Conservation (phyloP, 2,113 vertebrate species). For the Taxidea taxus region DNA sequence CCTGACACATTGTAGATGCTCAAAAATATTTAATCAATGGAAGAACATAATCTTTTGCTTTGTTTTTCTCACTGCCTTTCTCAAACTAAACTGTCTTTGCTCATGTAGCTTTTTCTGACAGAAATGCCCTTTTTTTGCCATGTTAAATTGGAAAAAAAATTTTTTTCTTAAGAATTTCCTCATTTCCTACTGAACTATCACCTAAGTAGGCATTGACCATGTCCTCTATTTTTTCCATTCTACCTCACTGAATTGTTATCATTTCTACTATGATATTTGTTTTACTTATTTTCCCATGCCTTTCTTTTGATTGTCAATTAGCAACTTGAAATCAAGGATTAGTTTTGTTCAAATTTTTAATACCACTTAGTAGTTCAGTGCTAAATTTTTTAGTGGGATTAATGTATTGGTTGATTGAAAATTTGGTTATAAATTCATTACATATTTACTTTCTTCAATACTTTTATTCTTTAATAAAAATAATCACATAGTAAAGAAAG, state of each 20-base stretch:
- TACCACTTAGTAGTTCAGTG: background rate
- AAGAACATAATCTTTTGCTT: background rate
- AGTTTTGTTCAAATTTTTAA: background rate
- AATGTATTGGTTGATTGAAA: background rate
- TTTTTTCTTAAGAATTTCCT: background rate
- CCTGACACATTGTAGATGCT: background rate
- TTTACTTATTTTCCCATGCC: background rate
- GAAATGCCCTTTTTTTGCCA: background rate
- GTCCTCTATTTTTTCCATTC: background rate
- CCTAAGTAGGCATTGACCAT: background rate
- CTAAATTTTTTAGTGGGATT: background rate
- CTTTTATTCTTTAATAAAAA: background rate
- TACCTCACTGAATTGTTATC: background rate
- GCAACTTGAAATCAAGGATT: background rate
- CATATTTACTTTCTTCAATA: background rate
- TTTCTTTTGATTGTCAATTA: background rate
- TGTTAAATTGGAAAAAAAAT: background rate
- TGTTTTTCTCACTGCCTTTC: background rate
- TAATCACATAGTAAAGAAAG: background rate
- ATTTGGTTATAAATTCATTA: background rate
- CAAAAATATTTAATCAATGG: background rate
- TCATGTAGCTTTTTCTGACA: background rate
- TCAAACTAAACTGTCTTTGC: background rate
- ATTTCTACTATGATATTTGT: background rate
- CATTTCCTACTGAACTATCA: background rate